phyloP scores from a whole-genome alignment of 1,140 invertebrate species.

The Euura lappo region DNA sequence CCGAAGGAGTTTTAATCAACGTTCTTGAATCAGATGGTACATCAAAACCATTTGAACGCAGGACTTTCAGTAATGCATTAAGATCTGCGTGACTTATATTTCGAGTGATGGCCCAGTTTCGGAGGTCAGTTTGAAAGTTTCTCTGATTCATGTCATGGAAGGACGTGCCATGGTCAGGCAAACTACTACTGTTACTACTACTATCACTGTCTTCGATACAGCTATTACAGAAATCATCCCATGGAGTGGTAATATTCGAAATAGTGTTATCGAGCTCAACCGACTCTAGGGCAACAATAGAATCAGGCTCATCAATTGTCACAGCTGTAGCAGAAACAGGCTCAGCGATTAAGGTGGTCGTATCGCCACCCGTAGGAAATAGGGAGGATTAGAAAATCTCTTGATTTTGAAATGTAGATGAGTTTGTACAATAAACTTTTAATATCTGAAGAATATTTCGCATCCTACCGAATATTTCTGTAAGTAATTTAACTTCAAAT shows the following conservation, averaged over 20 bases:
- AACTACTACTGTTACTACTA: background rate
- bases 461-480: too few species aligned
- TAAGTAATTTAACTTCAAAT: too few species aligned
- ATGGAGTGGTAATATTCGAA: background rate
- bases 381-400: too few species aligned
- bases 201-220: background rate
- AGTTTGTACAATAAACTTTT: too few species aligned
- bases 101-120: background rate
- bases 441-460: too few species aligned
- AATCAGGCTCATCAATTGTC: background rate
- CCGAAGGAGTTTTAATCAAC: background rate
- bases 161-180: background rate
- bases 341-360: too few species aligned
- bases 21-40: background rate
- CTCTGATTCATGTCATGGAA: background rate
- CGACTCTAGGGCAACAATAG: background rate
- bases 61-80: background rate
- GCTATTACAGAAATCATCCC: background rate
- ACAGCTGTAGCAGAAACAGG: background rate
- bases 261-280: background rate
- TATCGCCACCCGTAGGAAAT: too few species aligned
- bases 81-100: slow-evolving; percentile 1
- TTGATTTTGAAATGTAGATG: too few species aligned
- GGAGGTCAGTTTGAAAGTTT: background rate
- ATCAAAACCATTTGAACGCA: background rate